phyloP scores from a whole-genome alignment of 2,797 vertebrate genomes.

The Octomys mimax region DNA sequence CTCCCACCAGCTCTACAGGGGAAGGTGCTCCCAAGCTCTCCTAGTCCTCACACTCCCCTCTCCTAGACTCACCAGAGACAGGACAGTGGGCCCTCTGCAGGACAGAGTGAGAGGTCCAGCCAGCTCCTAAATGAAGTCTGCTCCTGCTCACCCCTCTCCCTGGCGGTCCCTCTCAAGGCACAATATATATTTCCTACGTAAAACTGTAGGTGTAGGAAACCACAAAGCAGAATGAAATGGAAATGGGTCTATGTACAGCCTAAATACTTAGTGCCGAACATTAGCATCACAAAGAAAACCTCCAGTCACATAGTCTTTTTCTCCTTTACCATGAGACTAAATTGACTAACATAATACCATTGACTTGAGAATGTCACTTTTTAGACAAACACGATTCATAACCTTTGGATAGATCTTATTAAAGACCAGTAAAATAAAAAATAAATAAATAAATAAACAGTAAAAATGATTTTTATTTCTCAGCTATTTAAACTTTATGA shows the following conservation, averaged over 20 bases:
- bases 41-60: neutral
- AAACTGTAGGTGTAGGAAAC: neutral
- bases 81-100: neutral
- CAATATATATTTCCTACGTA: neutral
- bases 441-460: too few species aligned
- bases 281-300: neutral
- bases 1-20: neutral
- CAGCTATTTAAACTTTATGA: conserved; percentile 1
- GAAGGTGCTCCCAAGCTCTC: neutral
- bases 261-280: neutral
- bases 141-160: neutral
- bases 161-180: neutral
- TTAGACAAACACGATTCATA: conserved; percentile 48
- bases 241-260: neutral
- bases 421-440: neutral
- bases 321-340: conserved; percentile 8
- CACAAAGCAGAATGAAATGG: neutral
- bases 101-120: neutral
- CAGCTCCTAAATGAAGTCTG: neutral
- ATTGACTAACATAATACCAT: neutral
- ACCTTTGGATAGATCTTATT: neutral
- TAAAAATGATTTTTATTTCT: conserved; percentile 33
- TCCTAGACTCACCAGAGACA: neutral
- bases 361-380: conserved; percentile 39
- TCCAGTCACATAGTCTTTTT: neutral